Conservation (phyloP, 2,888 invertebrate genomes). For the Lathronympha strigana region DNA sequence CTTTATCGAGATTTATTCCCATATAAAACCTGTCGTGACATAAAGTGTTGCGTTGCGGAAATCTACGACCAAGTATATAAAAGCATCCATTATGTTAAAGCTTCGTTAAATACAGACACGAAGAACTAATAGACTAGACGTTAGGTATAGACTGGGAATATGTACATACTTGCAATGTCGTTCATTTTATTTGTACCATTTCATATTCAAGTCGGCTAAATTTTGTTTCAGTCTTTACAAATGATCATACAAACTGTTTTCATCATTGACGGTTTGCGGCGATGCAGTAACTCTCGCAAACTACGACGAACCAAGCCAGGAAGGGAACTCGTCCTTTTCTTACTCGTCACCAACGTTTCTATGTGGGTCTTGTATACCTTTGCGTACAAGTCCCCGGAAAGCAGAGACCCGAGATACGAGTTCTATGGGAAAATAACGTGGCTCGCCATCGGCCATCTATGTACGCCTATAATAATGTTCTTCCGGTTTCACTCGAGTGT, state of each 20-base stretch:
- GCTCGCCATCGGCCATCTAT: conserved; percentile 86
- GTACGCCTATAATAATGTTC: conserved; percentile 86
- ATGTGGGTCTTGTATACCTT: conserved; percentile 87
- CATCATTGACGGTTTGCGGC: conserved; percentile 84
- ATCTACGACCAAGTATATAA: too few species aligned
- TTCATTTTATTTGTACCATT: not conserved
- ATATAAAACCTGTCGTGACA: too few species aligned
- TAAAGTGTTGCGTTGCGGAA: too few species aligned
- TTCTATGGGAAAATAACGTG: conserved; percentile 85
- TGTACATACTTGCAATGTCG: too few species aligned
- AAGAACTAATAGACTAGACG: too few species aligned
- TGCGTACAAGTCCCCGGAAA: conserved; percentile 50
- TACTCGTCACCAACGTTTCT: conserved; percentile 87
- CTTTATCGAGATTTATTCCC: too few species aligned
- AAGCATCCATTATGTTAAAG: too few species aligned
- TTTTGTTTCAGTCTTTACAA: conserved; percentile 76
- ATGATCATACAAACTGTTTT: conserved; percentile 86
- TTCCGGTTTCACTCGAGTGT: conserved; percentile 87
- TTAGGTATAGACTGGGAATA: too few species aligned
- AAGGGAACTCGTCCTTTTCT: conserved; percentile 86
- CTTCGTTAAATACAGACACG: too few species aligned
- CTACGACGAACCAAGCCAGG: conserved; percentile 85
- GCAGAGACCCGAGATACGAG: conserved; percentile 66
- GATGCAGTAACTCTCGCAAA: conserved; percentile 82
- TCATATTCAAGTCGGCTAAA: not conserved